phyloP scores from a whole-genome alignment of 2,888 invertebrate species.

The Malacosoma neustria region DNA sequence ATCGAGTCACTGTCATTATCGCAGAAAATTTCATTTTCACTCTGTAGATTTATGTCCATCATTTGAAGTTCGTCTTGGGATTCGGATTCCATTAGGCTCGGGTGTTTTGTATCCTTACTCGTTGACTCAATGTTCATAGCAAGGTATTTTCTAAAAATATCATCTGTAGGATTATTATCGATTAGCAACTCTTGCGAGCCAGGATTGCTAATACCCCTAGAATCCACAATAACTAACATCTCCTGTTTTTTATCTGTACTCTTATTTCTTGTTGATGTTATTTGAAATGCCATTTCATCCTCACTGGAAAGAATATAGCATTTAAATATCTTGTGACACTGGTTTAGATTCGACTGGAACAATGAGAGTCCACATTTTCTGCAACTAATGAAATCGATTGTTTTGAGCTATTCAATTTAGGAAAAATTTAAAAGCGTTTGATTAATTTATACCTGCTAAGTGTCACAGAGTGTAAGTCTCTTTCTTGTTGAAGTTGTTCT shows the following conservation, averaged over 20 bases:
- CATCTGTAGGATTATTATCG: constrained; percentile 18
- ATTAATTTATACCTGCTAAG: constrained; percentile 38
- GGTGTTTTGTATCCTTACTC: constrained; percentile 23
- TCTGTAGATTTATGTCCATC: constrained; percentile 37
- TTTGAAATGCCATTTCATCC: constrained; percentile 29
- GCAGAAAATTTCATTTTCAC: constrained; percentile 29
- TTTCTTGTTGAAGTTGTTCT: constrained; percentile 27
- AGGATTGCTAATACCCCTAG: constrained; percentile 28
- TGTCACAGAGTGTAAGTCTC: constrained; percentile 28
- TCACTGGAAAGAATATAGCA: constrained; percentile 41
- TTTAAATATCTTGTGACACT: constrained; percentile 27
- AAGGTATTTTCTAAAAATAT: constrained; percentile 17
- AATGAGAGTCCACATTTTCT: constrained; percentile 21
- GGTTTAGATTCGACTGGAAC: constrained; percentile 17
- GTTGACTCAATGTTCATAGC: constrained; percentile 27
- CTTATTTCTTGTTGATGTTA: constrained; percentile 18
- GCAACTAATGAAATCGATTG: constrained; percentile 34
- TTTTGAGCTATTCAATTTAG: constrained; percentile 23
- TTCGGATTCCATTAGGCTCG: constrained; percentile 19
- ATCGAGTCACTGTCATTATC: constrained; percentile 31
- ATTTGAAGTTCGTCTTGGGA: constrained; percentile 34
- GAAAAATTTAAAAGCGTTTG: constrained; percentile 21
- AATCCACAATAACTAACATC: constrained; percentile 35
- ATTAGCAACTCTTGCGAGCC: constrained; percentile 31
- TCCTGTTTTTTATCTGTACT: constrained; percentile 24